These are phyloP conservation scores for Psilopsiagon aurifrons DNA, from an alignment of 2,113 vertebrate species.

Conservation along the genomic window DNA sequence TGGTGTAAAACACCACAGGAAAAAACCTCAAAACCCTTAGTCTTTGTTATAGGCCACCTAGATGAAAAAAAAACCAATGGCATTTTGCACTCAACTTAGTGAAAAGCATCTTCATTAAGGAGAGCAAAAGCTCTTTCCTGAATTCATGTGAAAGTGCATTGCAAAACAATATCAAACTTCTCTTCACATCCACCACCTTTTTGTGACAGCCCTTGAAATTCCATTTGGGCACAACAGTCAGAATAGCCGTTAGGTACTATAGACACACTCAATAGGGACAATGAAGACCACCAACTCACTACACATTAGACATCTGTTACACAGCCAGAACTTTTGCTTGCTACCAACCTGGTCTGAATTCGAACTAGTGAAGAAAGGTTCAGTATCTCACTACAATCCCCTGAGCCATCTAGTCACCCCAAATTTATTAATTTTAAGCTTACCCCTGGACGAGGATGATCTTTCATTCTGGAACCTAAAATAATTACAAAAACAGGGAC, in stretches of 20 bases:
- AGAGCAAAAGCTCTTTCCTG: not conserved
- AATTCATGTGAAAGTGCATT: not conserved
- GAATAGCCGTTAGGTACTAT: not conserved
- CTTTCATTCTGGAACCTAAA: slow-evolving; percentile 77
- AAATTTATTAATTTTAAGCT: slow-evolving; percentile 77
- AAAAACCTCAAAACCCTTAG: not conserved
- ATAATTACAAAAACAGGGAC: slow-evolving; percentile 25
- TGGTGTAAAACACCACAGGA: not conserved
- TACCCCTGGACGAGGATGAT: slow-evolving; percentile 80
- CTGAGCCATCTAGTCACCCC: slow-evolving; percentile 69
- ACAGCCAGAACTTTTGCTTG: slow-evolving; percentile 61
- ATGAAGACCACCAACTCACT: slow-evolving; percentile 61
- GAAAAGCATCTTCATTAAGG: not conserved
- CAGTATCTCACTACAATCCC: slow-evolving; percentile 68
- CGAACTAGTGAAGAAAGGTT: slow-evolving; percentile 61
- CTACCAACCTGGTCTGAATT: slow-evolving; percentile 66
- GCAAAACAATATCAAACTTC: not conserved
- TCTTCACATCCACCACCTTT: not conserved
- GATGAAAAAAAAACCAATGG: not conserved
- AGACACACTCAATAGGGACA: slow-evolving; percentile 53
- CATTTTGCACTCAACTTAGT: not conserved
- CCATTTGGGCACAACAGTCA: not conserved
- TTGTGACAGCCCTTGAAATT: not conserved
- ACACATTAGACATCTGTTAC: slow-evolving; percentile 63
- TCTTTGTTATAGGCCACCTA: not conserved